A percentile compares a stretch with the other conserved stretches of the same genome.
phyloP scores from a whole-genome alignment of 2,113 vertebrate species.

The Clarias gariepinus region DNA sequence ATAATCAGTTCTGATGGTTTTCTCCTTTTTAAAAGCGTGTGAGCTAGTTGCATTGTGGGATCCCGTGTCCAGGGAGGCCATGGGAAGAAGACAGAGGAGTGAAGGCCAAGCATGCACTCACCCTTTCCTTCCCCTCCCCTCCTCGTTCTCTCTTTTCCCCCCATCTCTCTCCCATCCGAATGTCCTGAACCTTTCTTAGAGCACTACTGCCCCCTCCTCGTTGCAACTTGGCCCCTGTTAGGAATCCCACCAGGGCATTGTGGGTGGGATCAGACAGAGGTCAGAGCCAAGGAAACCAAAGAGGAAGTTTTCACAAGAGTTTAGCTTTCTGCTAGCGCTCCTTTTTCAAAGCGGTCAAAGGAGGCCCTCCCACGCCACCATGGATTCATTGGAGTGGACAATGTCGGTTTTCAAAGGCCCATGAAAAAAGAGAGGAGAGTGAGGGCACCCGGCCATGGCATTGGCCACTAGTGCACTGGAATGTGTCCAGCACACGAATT shows the following conservation, averaged over 20 bases:
- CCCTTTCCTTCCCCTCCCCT: slow-evolving; percentile 40
- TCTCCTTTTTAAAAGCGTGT: slow-evolving; percentile 61
- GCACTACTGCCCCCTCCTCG: slow-evolving; percentile 64
- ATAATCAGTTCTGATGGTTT: slow-evolving; percentile 74
- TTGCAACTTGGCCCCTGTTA: slow-evolving; percentile 55
- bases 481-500: slow-evolving; percentile 10
- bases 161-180: slow-evolving; percentile 37
- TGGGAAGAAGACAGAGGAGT: slow-evolving; percentile 64
- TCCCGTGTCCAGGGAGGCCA: slow-evolving; percentile 58
- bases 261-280: slow-evolving; percentile 68
- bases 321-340: slow-evolving; percentile 52
- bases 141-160: slow-evolving; percentile 14
- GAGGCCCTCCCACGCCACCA: slow-evolving; percentile 29
- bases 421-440: slow-evolving; percentile 28
- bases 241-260: slow-evolving; percentile 70
- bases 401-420: slow-evolving; percentile 50
- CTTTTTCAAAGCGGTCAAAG: slow-evolving; percentile 48
- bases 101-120: slow-evolving; percentile 40
- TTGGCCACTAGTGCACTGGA: slow-evolving; percentile 2
- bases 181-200: slow-evolving; percentile 58
- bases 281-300: slow-evolving; percentile 73
- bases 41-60: slow-evolving; percentile 58
- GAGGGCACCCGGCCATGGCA: slow-evolving; percentile 29
- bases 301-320: slow-evolving; percentile 73
- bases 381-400: slow-evolving; percentile 53